Evolutionary conservation across 2,888 invertebrate species (phyloP), one percentile per base, ranked within the genome.

Genomic region (Tachystola acroxantha): DNA sequence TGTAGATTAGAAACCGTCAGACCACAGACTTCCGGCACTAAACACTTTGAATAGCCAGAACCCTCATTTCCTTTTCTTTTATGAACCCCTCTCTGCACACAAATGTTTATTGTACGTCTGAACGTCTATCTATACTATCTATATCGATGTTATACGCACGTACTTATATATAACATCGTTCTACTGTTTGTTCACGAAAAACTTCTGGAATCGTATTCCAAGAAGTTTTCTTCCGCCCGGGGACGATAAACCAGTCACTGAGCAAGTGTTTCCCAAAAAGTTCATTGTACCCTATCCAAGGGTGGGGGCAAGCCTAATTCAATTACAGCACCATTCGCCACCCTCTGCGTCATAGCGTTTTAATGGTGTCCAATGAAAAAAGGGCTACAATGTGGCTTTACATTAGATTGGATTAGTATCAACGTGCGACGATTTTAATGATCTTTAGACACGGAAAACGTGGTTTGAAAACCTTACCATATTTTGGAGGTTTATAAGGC

Each of bases 291-390:
- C 43, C 36, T 32, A 42, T 41, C 35, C 36, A 44, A 33, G 36
- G 34, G 45, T 40, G 50, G 47, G 57, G 56, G 55, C 57, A 53
- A 45, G 55, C 37, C 49, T 58, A 63, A 67, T 64, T 62, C 45
- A 62, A 66, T 66, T 64, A 63, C 43, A 40, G 45, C 45, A 44
- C 53, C 49, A 49, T 53, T 58, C 51, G 43, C 42, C 53, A 56
- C 59, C 64, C 57, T 28, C 28, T n/a, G 34, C 12, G 34, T 27
- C 20, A 27, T 25, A 20, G 27, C 34, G 3, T 32, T 22, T 13
- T 25, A 31, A 34, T 20, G 16, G 34, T 34, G 34, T 10, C 28
- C 16, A 16, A 27, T 32, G 24, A 19, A 22, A 30, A 27, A 32
- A 13, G 33, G 28, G 32, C 11, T 33, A 11, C 12, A 12, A 12